Conservation (phyloP, 2,888 invertebrate species). For the Toxonevra muliebris region DNA sequence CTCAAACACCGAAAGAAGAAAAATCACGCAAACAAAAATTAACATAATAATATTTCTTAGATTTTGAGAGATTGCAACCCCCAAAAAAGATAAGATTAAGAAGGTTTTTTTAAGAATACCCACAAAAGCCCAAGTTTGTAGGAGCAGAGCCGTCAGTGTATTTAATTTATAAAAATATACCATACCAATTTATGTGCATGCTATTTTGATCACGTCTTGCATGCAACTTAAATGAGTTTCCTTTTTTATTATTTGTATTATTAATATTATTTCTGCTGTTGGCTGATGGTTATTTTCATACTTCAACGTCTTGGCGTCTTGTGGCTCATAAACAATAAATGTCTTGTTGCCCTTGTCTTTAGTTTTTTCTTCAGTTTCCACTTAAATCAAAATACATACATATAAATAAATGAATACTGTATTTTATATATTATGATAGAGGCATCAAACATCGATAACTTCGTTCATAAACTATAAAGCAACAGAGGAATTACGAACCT, state of each 20-base stretch:
- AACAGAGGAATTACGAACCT: too few species aligned
- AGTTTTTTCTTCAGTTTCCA: slow-evolving; percentile 32
- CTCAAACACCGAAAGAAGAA: not conserved
- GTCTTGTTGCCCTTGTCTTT: slow-evolving; percentile 37
- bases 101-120: not conserved
- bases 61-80: slow-evolving; percentile 9
- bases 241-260: slow-evolving; percentile 35
- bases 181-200: slow-evolving; percentile 25
- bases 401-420: not conserved
- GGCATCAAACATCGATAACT: slow-evolving; percentile 21
- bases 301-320: slow-evolving; percentile 27
- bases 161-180: too few species aligned
- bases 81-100: not conserved
- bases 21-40: not conserved
- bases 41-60: too few species aligned
- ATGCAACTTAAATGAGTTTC: slow-evolving; percentile 41
- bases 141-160: too few species aligned
- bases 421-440: slow-evolving; percentile 30
- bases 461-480: too few species aligned
- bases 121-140: not conserved
- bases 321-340: slow-evolving; percentile 37
- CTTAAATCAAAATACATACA: slow-evolving; percentile 32
- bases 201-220: slow-evolving; percentile 51
- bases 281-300: not conserved
- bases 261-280: not conserved